phyloP scores from a whole-genome alignment of 2,113 vertebrate species.

The Monopterus albus region DNA sequence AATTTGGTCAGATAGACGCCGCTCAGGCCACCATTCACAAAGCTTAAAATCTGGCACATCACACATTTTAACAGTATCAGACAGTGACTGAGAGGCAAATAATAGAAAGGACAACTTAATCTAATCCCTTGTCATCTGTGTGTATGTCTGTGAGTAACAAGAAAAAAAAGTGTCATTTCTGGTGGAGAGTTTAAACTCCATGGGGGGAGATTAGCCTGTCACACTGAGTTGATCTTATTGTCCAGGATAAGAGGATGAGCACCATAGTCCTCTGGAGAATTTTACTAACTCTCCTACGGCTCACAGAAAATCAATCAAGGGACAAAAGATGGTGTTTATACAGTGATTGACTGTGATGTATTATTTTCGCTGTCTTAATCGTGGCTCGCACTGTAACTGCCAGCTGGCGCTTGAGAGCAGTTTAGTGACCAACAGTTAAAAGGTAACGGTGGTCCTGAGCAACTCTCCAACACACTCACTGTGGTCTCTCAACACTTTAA shows the following conservation, averaged over 20 bases:
- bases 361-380: conserved; percentile 43
- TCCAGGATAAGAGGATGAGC: conserved; percentile 76
- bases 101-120: conserved; percentile 50
- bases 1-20: conserved; percentile 21
- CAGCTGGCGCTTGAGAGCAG: conserved; percentile 4
- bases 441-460: background rate
- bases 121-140: conserved; percentile 60
- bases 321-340: conserved; percentile 48
- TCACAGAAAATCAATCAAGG: conserved; percentile 70
- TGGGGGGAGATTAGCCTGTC: conserved; percentile 71
- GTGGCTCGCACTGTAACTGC: conserved; percentile 21
- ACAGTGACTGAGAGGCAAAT: conserved; percentile 30
- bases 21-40: conserved; percentile 19
- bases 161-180: conserved; percentile 58
- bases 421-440: conserved; percentile 26
- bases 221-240: conserved; percentile 75
- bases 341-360: conserved; percentile 47
- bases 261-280: conserved; percentile 61
- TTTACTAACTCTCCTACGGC: conserved; percentile 59
- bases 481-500: background rate
- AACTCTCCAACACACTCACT: background rate
- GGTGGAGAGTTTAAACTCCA: conserved; percentile 58
- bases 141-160: conserved; percentile 48
- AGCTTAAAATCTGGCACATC: conserved; percentile 23
- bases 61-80: conserved; percentile 31